Conservation (phyloP, 2,113 vertebrate species). For the Colossoma macropomum region DNA sequence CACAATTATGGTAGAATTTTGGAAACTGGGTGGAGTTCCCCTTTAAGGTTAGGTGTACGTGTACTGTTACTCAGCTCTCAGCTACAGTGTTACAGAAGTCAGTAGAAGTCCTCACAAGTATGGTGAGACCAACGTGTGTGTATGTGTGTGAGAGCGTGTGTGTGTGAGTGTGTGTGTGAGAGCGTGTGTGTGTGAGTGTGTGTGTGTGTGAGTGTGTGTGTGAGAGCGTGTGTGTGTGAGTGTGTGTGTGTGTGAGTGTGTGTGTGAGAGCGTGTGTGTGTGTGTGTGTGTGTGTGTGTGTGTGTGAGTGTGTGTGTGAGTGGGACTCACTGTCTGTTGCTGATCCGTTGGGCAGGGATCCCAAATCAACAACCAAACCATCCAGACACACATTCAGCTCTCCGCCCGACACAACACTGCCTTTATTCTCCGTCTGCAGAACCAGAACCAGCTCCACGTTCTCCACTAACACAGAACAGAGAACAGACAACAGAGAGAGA, state of each 20-base stretch:
- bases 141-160: not conserved
- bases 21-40: too few relatives aligned
- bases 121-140: too few relatives aligned
- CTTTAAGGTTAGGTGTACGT: too few relatives aligned
- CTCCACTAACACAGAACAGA: conserved; percentile 83
- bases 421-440: conserved; percentile 96
- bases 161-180: conserved; percentile 10
- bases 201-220: not conserved
- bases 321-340: conserved; percentile 88
- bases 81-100: too few relatives aligned
- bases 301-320: too few relatives aligned
- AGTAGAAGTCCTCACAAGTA: too few relatives aligned
- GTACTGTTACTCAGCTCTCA: too few relatives aligned
- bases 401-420: conserved; percentile 88
- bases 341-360: conserved; percentile 84
- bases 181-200: conserved; percentile 43
- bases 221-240: conserved; percentile 44
- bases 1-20: too few relatives aligned
- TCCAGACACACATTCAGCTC: conserved; percentile 96
- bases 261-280: too few relatives aligned
- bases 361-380: conserved; percentile 91
- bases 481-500: not conserved
- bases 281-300: not conserved
- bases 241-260: conserved; percentile 25
- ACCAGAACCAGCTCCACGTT: conserved; percentile 92